These are phyloP conservation scores for Gallirallus australis DNA, from an alignment of 2,797 vertebrate genomes.

Conservation along the genomic window DNA sequence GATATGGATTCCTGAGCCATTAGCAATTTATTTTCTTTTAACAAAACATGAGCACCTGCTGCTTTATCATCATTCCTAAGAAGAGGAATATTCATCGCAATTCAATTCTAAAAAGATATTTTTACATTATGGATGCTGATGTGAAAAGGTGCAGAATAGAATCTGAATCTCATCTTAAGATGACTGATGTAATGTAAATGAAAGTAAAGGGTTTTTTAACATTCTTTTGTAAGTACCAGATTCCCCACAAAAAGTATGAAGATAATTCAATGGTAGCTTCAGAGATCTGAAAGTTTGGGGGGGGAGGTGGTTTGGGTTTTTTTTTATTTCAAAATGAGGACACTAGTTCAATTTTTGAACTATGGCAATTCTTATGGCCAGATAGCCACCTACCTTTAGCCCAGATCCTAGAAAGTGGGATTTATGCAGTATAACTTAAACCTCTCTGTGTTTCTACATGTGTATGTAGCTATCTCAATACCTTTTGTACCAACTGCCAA, in stretches of 20 bases:
- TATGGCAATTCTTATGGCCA: neutral
- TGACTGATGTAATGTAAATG: neutral
- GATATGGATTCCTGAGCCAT: neutral
- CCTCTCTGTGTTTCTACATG: neutral
- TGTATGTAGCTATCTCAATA: neutral
- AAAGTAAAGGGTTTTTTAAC: neutral
- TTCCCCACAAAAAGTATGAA: neutral
- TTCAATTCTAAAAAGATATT: neutral
- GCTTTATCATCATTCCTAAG: neutral
- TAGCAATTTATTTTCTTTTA: neutral
- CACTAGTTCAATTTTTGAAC: neutral
- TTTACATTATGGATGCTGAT: conserved; percentile 1
- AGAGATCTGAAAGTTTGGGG: neutral
- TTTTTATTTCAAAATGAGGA: neutral
- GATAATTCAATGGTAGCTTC: neutral
- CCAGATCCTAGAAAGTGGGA: neutral
- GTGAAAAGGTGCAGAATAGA: neutral
- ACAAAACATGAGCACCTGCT: neutral
- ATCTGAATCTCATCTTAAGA: neutral
- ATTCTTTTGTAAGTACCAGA: neutral
- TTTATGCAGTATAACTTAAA: neutral
- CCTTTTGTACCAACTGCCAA: neutral
- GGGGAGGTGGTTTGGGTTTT: too few species aligned
- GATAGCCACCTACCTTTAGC: neutral
- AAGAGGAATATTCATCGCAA: neutral